Evolutionary conservation across 2,113 vertebrate genomes (phyloP), one percentile per base, ranked within the genome.

Genomic region (Greenwoodochromis staneri): DNA sequence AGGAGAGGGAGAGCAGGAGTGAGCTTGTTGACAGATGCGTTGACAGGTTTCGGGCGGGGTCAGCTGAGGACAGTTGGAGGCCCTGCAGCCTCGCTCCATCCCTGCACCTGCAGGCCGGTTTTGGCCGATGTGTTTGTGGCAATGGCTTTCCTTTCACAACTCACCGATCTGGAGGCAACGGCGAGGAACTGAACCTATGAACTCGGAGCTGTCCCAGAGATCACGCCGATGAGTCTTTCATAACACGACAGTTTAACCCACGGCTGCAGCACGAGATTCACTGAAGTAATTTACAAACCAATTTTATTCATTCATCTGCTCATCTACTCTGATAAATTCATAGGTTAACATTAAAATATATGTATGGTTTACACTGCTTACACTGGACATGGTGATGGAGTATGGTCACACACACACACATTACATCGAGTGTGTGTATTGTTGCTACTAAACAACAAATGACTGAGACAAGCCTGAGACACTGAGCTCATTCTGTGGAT

Each of bases 101-200:
- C 78, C 34, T 16, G n/a, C 73, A 61, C 71, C 69, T 82, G 61
- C 78, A 84, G 38, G 45, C 82, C 2, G 13, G 19, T 47, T 11
- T 36, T 0, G 16, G 49, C 57, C 2, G 76, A 57, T 81, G 34
- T 66, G 34, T 38, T 45, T 17, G 59, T 83, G 42, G 54, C 6
- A 27, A 88, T 83, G 69, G 88, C 57, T 88, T 59, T 83, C 86
- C 89, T 91, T 87, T 92, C 86, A 71, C 84, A 40, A 45, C 76
- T 59, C n/a, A 40, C 86, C 36, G 7, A 73, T 82, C 57, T 49
- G 57, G 34, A 59, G 53, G 53, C 6, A 57, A 57, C 31, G 2
- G 29, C 34, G 40, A 51, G 86, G 86, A 88, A 87, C 80, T 53
- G 83, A 83, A 57, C 71, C 4, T 24, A 19, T 34, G 42, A 81